Percentiles rank a stretch among this genome's conserved stretches.
These are phyloP conservation scores for Fissipunctia ypsillon DNA, from an alignment of 2,888 invertebrate species.

Conservation along the genomic window DNA sequence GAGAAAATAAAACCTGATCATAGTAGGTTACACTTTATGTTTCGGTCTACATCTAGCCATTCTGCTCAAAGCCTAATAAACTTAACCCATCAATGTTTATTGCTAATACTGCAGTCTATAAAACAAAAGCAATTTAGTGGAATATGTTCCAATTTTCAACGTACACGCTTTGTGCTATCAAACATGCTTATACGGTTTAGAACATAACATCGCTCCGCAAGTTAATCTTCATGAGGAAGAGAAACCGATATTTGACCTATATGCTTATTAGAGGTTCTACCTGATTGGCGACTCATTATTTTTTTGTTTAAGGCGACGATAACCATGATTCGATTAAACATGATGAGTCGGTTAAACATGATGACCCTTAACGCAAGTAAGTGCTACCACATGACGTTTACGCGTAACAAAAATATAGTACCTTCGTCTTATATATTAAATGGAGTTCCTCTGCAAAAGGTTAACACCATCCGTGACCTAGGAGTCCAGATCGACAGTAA, in stretches of 20 bases:
- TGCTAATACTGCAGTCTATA: constrained; percentile 38
- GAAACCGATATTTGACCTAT: background rate
- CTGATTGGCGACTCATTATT: too few relatives aligned
- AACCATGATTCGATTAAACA: too few relatives aligned
- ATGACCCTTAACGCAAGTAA: too few relatives aligned
- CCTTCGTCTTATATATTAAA: too few relatives aligned
- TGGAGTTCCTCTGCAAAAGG: too few relatives aligned
- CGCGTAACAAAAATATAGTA: too few relatives aligned
- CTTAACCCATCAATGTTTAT: constrained; percentile 39
- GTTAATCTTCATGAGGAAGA: background rate
- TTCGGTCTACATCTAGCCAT: constrained; percentile 13
- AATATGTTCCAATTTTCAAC: constrained; percentile 36
- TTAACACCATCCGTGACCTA: too few relatives aligned
- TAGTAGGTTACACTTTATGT: background rate
- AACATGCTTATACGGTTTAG: constrained; percentile 22
- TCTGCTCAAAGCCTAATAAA: constrained; percentile 20
- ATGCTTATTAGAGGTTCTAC: too few relatives aligned
- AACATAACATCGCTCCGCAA: background rate
- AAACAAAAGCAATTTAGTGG: constrained; percentile 40
- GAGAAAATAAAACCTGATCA: background rate
- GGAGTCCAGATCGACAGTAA: too few relatives aligned
- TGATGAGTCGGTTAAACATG: too few relatives aligned
- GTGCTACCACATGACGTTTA: too few relatives aligned
- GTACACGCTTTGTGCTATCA: constrained; percentile 37
- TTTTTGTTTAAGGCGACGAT: too few relatives aligned